Base-by-base conservation (phyloP, 2,113 vertebrate species). In the Arothron firmamentum region DNA sequence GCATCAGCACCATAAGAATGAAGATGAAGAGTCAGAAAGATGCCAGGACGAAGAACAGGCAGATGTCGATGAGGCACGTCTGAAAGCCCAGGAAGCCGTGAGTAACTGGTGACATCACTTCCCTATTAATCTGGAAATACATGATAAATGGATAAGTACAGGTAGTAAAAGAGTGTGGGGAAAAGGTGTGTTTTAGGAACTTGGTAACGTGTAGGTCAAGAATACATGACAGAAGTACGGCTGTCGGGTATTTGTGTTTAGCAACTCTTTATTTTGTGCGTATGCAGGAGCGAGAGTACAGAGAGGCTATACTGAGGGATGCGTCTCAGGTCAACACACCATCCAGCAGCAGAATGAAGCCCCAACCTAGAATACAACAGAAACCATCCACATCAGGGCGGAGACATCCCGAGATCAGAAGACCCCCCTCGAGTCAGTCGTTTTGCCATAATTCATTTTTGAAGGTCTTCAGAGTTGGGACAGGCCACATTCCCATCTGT, bases 281-380 rank as follows among this genome's bases (percentile, higher is more conserved):
- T 49, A 5, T 73, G 59, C 82, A 98, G 96, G 93, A 95, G 88
- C 91, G 80, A 76, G 85, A 89, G 78, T 89, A 92, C 87, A 88
- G 91, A 81, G 92, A 95, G 81, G 89, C 89, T 49, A 58, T 93
- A 69, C 85, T 89, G 57, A 85, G 87, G 78, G 90, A 92, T 61
- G 85, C 85, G 67, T 80, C 88, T 52, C 89, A 85, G 77, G 65
- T 25, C 5, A 58, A 72, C 67, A 89, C 79, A 72, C 77, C 73
- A 48, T 88, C 88, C 59, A 87, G 89, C 59, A 80, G 81, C 79
- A 93, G 90, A 75, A 71, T 67, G 48, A 80, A 81, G 63, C 74
- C 77, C 69, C 54, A 46, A 28, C 25, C 2, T 5, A 28, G 25
- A 6, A 28, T 23, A 23, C 21, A 23, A n/a, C 72, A 79, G 65